These are phyloP conservation scores for Leucopsar rothschildi DNA, from an alignment of 2,113 vertebrate genomes.

Conservation along the genomic window DNA sequence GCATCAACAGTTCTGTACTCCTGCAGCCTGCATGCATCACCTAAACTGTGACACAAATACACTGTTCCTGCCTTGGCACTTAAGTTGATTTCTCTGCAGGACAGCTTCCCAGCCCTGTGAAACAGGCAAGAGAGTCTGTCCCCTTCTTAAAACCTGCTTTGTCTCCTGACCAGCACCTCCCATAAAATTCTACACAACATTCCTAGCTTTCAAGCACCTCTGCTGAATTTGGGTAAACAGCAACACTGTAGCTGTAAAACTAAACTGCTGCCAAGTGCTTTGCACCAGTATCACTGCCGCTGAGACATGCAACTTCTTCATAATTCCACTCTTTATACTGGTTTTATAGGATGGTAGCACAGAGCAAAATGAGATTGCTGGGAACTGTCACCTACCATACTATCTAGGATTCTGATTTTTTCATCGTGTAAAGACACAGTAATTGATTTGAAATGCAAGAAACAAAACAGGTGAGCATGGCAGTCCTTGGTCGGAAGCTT, in stretches of 20 bases:
- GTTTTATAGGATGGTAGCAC: neutral
- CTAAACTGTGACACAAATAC: neutral
- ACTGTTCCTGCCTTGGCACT: neutral
- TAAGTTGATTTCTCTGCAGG: neutral
- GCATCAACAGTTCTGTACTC: neutral
- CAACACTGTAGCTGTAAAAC: neutral
- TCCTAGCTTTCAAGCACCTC: neutral
- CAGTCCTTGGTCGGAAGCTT: neutral
- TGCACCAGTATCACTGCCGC: neutral
- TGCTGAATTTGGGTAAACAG: neutral
- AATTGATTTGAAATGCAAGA: neutral
- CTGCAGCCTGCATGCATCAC: neutral
- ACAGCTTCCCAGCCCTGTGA: neutral
- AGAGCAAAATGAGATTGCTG: neutral
- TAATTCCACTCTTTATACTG: neutral
- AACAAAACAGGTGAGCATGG: neutral
- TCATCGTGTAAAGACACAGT: neutral
- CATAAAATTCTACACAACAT: neutral
- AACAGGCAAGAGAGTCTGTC: neutral
- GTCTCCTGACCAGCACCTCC: neutral
- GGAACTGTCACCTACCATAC: neutral
- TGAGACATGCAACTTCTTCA: neutral
- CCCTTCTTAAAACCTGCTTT: neutral
- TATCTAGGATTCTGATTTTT: neutral
- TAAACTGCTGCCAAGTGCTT: neutral